A percentile compares a stretch with the other conserved stretches of the same genome.
phyloP scores from a whole-genome alignment of 2,888 invertebrate species.

The Ectobius pallidus region DNA sequence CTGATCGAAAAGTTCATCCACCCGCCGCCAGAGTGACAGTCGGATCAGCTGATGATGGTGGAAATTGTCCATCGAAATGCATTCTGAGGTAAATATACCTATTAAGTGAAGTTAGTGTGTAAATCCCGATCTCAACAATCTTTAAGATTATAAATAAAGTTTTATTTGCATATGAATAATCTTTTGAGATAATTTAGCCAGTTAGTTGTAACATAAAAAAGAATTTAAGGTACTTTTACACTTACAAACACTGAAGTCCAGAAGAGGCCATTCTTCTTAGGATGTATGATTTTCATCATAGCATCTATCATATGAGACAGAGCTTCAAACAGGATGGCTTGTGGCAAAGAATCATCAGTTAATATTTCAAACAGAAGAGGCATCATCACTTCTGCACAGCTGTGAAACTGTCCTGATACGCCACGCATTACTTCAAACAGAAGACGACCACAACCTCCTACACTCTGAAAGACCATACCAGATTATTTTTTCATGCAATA shows the following conservation, averaged over 20 bases:
- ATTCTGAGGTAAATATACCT: too few relatives aligned
- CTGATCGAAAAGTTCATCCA: too few relatives aligned
- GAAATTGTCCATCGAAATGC: too few relatives aligned
- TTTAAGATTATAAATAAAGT: too few relatives aligned
- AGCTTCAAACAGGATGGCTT: slow-evolving; percentile 66
- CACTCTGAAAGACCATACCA: slow-evolving; percentile 62
- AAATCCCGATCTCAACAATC: too few relatives aligned
- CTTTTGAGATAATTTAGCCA: too few relatives aligned
- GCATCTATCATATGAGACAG: slow-evolving; percentile 68
- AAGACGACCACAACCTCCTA: slow-evolving; percentile 82
- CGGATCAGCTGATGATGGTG: too few relatives aligned
- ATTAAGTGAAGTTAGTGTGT: too few relatives aligned
- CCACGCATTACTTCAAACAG: slow-evolving; percentile 90
- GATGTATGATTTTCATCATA: slow-evolving; percentile 65
- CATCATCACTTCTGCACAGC: slow-evolving; percentile 74
- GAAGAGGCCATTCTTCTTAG: slow-evolving; percentile 68
- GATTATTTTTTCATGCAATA: background rate
- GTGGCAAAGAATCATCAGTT: slow-evolving; percentile 59
- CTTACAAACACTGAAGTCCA: slow-evolving; percentile 58
- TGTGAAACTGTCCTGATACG: slow-evolving; percentile 84
- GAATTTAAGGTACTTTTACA: too few relatives aligned
- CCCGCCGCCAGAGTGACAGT: too few relatives aligned
- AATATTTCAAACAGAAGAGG: slow-evolving; percentile 69
- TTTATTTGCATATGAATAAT: too few relatives aligned
- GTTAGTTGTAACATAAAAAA: too few relatives aligned